Evolutionary conservation across 2,797 vertebrate genomes (phyloP), one percentile per base, ranked within the genome.

Genomic region (Telmatherina bonti): DNA sequence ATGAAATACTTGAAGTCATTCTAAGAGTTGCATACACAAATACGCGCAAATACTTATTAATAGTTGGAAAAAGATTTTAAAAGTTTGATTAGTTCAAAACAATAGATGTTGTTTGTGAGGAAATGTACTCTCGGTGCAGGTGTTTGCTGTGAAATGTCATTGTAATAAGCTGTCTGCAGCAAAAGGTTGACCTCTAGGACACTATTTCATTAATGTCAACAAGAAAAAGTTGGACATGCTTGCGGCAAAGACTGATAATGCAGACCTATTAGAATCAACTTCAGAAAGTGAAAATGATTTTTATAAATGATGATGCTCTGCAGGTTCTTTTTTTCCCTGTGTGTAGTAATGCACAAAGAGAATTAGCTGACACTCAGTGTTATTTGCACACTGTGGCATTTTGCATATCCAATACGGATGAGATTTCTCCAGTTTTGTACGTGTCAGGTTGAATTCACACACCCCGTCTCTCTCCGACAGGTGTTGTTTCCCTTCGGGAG

Each of bases 401-500:
- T 71, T 29, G 63, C 65, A 72, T 70, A 62, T 81, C 81, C 79
- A 83, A 75, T 29, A 69, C 78, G 22, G 22, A 36, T 65, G 60
- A 62, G 56, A 73, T 74, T 76, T 72, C 67, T 58, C 22, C 38
- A 8, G 26, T 61, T 84, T 70, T 70, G 41, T 75, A 78, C 1
- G 83, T 84, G 85, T 83, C 62, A 74, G 71, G 64, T 74, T 13
- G 45, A 60, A 76, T 85, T 86, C 76, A 70, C 83, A 76, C 82
- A 61, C 22, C 67, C 55, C 0, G 1, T 57, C 68, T 66, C 65
- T 36, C 16, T 65, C 68, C 64, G 62, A 66, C 85, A 90, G 90
- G 86, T 91, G 88, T 88, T 82, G 76, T 72, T 83, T 80, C 70
- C 76, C 82, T 71, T 80, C 53, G 58, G 71, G 81, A n/a, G 27